Conservation (phyloP, 2,113 vertebrate species). For the Oryzias javanicus region DNA sequence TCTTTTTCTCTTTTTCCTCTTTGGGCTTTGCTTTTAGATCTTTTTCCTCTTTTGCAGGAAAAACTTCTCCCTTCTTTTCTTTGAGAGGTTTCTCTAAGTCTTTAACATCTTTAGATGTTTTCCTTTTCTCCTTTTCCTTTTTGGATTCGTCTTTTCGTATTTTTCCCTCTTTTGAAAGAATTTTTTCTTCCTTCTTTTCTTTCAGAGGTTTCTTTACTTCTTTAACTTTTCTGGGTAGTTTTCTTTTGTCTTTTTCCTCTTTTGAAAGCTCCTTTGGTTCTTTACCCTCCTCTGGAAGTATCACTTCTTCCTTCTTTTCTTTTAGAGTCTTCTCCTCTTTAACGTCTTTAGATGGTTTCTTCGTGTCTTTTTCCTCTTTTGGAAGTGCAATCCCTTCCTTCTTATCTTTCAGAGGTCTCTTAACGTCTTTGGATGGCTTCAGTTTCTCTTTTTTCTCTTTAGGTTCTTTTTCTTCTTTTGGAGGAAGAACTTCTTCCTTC, state of each 20-base stretch:
- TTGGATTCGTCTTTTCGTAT: background rate
- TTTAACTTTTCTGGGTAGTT: background rate
- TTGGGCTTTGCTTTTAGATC: background rate
- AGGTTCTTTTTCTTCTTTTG: background rate
- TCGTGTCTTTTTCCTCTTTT: background rate
- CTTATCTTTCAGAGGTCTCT: constrained; percentile 8
- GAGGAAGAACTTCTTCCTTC: background rate
- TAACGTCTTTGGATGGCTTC: constrained; percentile 1
- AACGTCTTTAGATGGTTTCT: background rate
- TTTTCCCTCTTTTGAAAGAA: background rate
- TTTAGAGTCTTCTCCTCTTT: background rate
- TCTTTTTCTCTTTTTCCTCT: background rate
- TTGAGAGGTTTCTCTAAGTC: background rate
- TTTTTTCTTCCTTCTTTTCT: background rate
- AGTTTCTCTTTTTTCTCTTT: constrained; percentile 1
- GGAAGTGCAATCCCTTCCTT: background rate
- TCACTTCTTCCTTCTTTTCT: background rate
- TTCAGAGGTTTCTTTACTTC: background rate
- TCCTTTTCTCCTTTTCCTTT: background rate
- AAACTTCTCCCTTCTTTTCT: background rate
- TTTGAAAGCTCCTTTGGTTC: background rate
- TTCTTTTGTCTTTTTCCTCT: background rate
- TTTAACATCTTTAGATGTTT: background rate
- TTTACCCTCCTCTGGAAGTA: background rate
- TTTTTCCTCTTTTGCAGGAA: background rate